phyloP scores from a whole-genome alignment of 1,140 invertebrate genomes.

The Drosophila burlai region DNA sequence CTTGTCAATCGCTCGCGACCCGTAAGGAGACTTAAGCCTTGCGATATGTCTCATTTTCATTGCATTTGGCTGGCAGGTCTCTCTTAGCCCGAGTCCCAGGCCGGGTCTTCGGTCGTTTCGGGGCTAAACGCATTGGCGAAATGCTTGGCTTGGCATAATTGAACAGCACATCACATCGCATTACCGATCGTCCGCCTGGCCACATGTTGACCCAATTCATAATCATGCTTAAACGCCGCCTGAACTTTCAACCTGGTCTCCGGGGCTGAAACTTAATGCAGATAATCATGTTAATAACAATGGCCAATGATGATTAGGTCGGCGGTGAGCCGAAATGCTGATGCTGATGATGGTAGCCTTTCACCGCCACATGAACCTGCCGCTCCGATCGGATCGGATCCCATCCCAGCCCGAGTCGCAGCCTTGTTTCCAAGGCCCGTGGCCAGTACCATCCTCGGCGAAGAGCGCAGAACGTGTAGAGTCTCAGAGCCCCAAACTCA shows the following conservation, averaged over 20 bases:
- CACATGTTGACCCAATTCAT: conserved; percentile 82
- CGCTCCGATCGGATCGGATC: conserved; percentile 15
- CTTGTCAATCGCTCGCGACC: conserved; percentile 71
- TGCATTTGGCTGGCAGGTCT: conserved; percentile 69
- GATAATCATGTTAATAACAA: conserved; percentile 84
- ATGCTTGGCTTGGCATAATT: conserved; percentile 63
- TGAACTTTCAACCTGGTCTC: conserved; percentile 81
- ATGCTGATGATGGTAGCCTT: conserved; percentile 77
- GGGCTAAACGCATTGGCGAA: conserved; percentile 60
- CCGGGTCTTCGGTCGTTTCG: conserved; percentile 15
- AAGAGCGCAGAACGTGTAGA: conserved; percentile 37
- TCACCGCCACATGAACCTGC: conserved; percentile 81
- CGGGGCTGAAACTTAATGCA: conserved; percentile 73
- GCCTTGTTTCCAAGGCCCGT: conserved; percentile 19
- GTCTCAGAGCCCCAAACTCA: conserved; percentile 60
- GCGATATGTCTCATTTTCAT: conserved; percentile 84
- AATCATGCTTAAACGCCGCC: conserved; percentile 82
- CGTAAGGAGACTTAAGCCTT: conserved; percentile 55
- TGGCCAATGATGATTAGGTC: conserved; percentile 82
- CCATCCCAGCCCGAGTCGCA: conserved; percentile 25
- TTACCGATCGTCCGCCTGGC: conserved; percentile 28
- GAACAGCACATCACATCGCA: conserved; percentile 48
- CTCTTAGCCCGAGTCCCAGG: conserved; percentile 16
- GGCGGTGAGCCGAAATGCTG: conserved; percentile 45
- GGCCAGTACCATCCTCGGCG: conserved; percentile 20